Base-by-base conservation (phyloP, 2,888 invertebrate genomes). In the Clitarchus hookeri region DNA sequence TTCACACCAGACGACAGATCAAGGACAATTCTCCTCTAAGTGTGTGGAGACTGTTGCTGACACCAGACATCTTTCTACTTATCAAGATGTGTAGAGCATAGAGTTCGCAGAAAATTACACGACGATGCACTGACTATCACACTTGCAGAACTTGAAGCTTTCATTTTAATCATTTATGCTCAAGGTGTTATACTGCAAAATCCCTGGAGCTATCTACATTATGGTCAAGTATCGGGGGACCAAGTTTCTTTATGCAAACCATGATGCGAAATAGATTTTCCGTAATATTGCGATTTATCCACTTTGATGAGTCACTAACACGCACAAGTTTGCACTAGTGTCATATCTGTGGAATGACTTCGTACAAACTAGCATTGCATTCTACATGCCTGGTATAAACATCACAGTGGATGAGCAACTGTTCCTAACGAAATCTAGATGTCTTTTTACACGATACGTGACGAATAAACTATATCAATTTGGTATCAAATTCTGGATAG, bases 401-500 rank as follows among this genome's bases (percentile, higher is more conserved):
- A n/a, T n/a, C n/a, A n/a, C n/a, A 16, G 84, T 84, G 16, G 84
- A 23, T 44, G n/a, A 84, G 53, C 84, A 84, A 25, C 16, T 84
- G n/a, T 84, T 84, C 26, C 84, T 44, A 44, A 84, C 84, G 23
- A 44, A 84, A 44, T 2, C 84, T 44, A 65, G 65, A 16, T 53
- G 25, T 48, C 53, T n/a, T n/a, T n/a, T n/a, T 8, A 82, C 44
- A 27, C 83, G 16, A 23, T 65, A 65, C 65, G 44, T 53, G n/a
- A 25, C 48, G 11, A 65, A 65, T 13, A 65, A 65, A 19, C 65
- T 16, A 65, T 8, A 65, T 19, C 6, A 65, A 65, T 84, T 48
- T 25, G 44, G 84, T 6, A 84, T 84, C 23, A 84, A 44, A 84
- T 84, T 84, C 25, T 84, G 84, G 84, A 23, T 84, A 44, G 48